These are phyloP conservation scores for Ciconia boyciana DNA, from an alignment of 2,113 vertebrate species.

Conservation along the genomic window DNA sequence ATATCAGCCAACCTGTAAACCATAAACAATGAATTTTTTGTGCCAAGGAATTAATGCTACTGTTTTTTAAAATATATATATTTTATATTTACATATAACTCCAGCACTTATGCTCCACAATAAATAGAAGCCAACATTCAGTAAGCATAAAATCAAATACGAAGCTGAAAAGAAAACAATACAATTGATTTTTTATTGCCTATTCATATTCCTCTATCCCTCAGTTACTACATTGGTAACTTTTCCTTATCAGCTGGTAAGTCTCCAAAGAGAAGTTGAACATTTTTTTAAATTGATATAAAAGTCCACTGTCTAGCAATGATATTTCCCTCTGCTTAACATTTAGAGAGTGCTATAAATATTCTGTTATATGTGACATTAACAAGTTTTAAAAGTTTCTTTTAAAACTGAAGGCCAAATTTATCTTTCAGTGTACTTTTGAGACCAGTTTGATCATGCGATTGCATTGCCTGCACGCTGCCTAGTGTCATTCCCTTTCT, in stretches of 20 bases:
- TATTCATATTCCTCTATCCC: not conserved
- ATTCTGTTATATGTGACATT: not conserved
- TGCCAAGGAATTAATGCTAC: not conserved
- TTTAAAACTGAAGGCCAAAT: not conserved
- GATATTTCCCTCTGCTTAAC: not conserved
- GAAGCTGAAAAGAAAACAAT: not conserved
- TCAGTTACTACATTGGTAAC: not conserved
- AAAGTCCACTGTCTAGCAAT: not conserved
- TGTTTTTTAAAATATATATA: not conserved
- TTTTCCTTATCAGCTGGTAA: not conserved
- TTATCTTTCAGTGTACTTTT: not conserved
- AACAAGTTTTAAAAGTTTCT: not conserved
- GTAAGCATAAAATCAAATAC: not conserved
- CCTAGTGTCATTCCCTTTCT: not conserved
- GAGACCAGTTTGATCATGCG: not conserved
- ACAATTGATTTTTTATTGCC: conserved; percentile 9
- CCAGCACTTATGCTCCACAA: not conserved
- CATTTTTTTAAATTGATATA: not conserved
- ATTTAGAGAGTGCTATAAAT: conserved; percentile 16
- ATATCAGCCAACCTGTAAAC: not conserved
- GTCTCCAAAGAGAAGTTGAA: not conserved
- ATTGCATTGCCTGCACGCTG: fast-evolving
- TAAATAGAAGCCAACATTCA: not conserved
- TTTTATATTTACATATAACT: not conserved
- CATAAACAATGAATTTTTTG: conserved; percentile 1